These are phyloP conservation scores for Notolabrus celidotus DNA, from an alignment of 2,797 vertebrate species.

Conservation along the genomic window DNA sequence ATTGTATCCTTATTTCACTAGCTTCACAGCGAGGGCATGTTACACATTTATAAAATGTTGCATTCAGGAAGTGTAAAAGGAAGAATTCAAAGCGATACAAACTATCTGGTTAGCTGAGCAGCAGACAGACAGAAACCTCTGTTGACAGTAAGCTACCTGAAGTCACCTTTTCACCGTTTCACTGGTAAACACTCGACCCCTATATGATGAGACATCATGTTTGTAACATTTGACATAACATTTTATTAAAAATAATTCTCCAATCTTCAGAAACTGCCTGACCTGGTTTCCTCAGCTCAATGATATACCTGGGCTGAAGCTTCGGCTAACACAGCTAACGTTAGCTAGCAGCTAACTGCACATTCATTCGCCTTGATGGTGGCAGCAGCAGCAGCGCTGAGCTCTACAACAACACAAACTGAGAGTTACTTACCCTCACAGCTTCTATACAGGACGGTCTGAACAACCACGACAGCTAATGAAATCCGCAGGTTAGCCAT, in stretches of 20 bases:
- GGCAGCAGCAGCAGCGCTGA: constrained; percentile 47
- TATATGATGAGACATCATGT: not conserved
- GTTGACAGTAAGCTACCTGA: constrained; percentile 8
- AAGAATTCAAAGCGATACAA: not conserved
- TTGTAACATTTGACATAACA: not conserved
- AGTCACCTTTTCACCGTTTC: not conserved
- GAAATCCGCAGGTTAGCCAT: constrained; percentile 77
- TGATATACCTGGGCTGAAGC: not conserved
- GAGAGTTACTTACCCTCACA: constrained; percentile 74
- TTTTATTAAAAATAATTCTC: fast-evolving
- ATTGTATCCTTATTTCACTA: not conserved
- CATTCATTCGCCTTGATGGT: constrained; percentile 47
- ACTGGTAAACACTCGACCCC: constrained; percentile 5
- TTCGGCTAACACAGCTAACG: constrained; percentile 10
- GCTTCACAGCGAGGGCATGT: not conserved
- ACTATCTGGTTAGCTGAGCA: not conserved
- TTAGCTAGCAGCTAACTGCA: constrained; percentile 50
- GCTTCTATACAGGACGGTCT: constrained; percentile 59
- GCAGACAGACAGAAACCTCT: not conserved
- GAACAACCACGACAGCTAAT: constrained; percentile 60
- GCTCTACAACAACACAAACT: constrained; percentile 38
- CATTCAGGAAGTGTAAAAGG: fast-evolving
- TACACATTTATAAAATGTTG: too few species aligned
- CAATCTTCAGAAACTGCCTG: not conserved
- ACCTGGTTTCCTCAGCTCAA: constrained; percentile 10